phyloP scores from a whole-genome alignment of 35 echinoderm and acorn worm species.

The Eucidaris tribuloides region DNA sequence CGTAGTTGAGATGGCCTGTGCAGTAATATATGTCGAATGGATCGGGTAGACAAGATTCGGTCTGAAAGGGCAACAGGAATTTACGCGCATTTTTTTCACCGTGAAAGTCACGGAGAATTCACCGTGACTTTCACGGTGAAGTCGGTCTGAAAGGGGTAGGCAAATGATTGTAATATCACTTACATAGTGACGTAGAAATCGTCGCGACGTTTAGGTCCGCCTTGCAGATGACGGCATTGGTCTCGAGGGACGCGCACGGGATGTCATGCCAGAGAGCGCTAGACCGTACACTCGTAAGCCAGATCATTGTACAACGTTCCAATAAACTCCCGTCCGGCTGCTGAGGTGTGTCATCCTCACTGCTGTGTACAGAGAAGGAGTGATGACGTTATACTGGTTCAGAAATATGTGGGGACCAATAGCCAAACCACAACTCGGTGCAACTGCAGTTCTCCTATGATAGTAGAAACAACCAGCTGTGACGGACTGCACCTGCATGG shows the following conservation, averaged over 20 bases:
- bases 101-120: no score
- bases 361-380: not conserved
- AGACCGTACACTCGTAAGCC: not conserved
- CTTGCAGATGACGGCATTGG: constrained; percentile 5
- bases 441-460: no score
- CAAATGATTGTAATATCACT: no score
- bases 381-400: no score
- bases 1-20: no score
- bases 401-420: no score
- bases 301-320: not conserved
- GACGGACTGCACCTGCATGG: no score
- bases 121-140: not conserved
- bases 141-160: not conserved
- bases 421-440: no score
- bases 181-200: no score
- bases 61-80: not conserved
- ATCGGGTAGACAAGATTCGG: not conserved
- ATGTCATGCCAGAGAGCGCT: not conserved
- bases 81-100: no score
- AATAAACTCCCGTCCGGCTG: constrained; percentile 10
- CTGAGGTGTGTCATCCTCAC: not conserved
- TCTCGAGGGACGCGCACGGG: not conserved
- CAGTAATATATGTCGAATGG: not conserved
- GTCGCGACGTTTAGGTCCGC: not conserved
- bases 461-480: no score